Evolutionary conservation across 2,797 vertebrate genomes (phyloP), one percentile per base, ranked within the genome.

Genomic region (Falco concolor): DNA sequence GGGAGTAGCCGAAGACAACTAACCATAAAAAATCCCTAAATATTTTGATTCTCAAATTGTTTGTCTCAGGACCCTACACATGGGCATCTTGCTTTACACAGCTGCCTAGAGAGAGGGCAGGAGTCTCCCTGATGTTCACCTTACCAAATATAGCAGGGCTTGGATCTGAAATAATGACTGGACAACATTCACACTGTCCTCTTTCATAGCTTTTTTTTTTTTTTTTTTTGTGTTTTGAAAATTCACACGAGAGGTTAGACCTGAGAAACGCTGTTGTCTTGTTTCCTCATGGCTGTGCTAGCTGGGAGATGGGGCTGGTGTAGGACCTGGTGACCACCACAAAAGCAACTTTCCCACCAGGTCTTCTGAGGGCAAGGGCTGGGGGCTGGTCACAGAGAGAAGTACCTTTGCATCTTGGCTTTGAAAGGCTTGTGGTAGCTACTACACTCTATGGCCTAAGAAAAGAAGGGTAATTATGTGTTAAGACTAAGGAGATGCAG

Each of bases 191-290:
- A 59, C 8, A 19, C 1, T 52, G 20, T 34, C 20, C 17, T 50
- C 10, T 75, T 88, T 50, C 14, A 53, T 21, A 36, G n/a, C 17
- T 44, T 44, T 44, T 44, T 15, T 59, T 84, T 36, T 36, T n/a
- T n/a, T n/a, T 36, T 36, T 68, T 50, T 68, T n/a, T 32, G 19
- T 54, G 7, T 57, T 77, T 69, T 61, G 36, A 76, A 27, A 70
- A 70, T 13, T 12, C 2, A 15, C 0, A 0, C 38, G 34, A 54
- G 34, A 69, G 5, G 21, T 42, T n/a, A 67, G 69, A 59, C 13
- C 15, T 42, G 20, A 69, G 60, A 77, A 73, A 65, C 0, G 0
- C 10, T 8, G 10, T 20, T 61, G 10, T 49, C 34, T 40, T 79
- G 8, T 73, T 76, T 44, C 38, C 34, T 52, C 80, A 54, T 16